phyloP scores from a whole-genome alignment of 2,888 invertebrate species.

The Steinernema hermaphroditum region DNA sequence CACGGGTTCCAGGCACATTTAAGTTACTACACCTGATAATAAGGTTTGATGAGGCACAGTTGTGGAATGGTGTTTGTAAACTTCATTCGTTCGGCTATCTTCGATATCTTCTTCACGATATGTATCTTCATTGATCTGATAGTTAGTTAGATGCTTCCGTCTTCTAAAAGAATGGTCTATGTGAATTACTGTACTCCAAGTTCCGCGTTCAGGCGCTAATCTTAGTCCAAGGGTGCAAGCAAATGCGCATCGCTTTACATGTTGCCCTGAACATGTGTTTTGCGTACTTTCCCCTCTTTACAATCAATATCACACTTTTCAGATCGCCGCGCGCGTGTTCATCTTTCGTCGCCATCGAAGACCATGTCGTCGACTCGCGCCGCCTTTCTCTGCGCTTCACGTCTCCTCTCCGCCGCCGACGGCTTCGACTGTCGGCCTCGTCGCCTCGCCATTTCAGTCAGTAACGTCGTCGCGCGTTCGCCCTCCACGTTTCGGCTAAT shows the following conservation, averaged over 20 bases:
- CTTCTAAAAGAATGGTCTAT: no score
- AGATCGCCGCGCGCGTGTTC: slow-evolving; percentile 10
- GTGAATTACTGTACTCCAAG: no score
- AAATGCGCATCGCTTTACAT: not conserved
- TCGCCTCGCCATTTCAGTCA: slow-evolving; percentile 4
- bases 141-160: no score
- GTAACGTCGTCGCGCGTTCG: not conserved
- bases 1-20: no score
- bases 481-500: not conserved
- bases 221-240: no score
- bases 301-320: not conserved
- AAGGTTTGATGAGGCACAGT: no score
- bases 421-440: not conserved
- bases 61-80: no score
- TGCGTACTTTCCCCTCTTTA: not conserved
- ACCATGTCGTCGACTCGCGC: slow-evolving; percentile 14
- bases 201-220: no score
- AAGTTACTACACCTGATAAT: no score
- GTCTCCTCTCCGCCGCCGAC: not conserved
- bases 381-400: not conserved
- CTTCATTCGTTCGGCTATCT: no score
- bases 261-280: not conserved
- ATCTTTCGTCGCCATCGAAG: slow-evolving; percentile 8
- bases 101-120: no score
- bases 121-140: no score